phyloP scores from a whole-genome alignment of 92 coral and sea anemone species.

The Porites evermanni region DNA sequence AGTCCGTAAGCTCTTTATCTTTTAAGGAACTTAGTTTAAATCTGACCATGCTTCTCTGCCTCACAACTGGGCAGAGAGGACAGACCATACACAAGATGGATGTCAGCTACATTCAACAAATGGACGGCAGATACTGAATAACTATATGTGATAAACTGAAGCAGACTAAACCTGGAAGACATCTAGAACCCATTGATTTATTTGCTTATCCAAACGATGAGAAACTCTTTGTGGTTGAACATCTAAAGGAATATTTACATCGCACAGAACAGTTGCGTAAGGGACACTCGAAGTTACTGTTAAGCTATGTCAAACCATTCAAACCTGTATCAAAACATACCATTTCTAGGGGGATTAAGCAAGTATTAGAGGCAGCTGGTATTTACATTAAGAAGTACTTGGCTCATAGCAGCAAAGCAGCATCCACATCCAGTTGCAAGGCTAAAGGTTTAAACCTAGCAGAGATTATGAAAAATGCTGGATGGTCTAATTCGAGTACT shows the following conservation, averaged over 20 bases:
- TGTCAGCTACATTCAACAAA: conserved; percentile 47
- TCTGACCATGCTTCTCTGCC: conserved; percentile 56
- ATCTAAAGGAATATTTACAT: not conserved
- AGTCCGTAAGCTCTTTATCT: conserved; percentile 3
- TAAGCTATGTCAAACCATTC: conserved; percentile 50
- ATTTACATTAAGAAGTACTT: conserved; percentile 43
- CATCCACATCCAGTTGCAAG: conserved; percentile 49
- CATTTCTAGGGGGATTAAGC: conserved; percentile 12
- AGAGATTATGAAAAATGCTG: conserved; percentile 48
- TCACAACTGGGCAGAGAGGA: conserved; percentile 63
- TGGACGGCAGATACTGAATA: conserved; percentile 48
- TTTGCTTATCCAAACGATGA: conserved; percentile 20
- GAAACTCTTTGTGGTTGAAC: conserved; percentile 37
- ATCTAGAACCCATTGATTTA: conserved; percentile 51
- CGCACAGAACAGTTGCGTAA: conserved; percentile 27
- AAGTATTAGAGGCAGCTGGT: conserved; percentile 47
- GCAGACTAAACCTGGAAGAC: conserved; percentile 68
- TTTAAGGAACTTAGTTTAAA: conserved; percentile 8
- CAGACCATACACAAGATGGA: conserved; percentile 67
- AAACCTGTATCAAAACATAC: conserved; percentile 50
- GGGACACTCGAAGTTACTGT: conserved; percentile 29
- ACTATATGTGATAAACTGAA: conserved; percentile 60
- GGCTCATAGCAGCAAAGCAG: conserved; percentile 52
- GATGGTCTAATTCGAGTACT: conserved; percentile 22
- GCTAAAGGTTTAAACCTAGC: conserved; percentile 13